phyloP scores from a whole-genome alignment of 2,113 vertebrate species.

The Vireo altiloquus region DNA sequence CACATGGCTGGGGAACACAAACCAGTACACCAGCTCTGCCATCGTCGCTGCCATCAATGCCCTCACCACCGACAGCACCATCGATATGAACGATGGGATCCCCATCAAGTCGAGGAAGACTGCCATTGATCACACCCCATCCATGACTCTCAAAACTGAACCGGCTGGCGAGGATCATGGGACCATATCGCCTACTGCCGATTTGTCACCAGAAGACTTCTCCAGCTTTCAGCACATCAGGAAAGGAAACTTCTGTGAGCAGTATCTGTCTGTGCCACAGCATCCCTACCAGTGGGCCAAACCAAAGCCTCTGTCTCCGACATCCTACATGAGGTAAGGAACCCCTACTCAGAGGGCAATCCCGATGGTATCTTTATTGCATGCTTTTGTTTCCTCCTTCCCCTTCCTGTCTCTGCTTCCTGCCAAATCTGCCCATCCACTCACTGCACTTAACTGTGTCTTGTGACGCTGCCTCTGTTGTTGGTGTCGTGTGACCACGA shows the following conservation, averaged over 20 bases:
- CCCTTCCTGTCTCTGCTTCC: not conserved
- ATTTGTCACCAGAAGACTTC: slow-evolving; percentile 85
- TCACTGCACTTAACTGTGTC: not conserved
- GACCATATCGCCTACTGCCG: slow-evolving; percentile 70
- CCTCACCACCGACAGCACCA: slow-evolving; percentile 89
- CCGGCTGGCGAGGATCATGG: slow-evolving; percentile 81
- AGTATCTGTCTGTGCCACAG: slow-evolving; percentile 92
- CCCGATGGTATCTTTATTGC: not conserved
- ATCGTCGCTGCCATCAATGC: slow-evolving; percentile 96
- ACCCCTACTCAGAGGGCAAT: accelerated
- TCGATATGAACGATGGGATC: slow-evolving; percentile 89
- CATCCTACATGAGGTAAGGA: slow-evolving; percentile 87
- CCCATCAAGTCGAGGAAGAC: slow-evolving; percentile 92
- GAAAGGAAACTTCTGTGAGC: slow-evolving; percentile 89
- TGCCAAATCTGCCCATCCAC: not conserved
- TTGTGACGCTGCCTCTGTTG: not conserved
- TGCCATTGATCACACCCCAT: slow-evolving; percentile 77
- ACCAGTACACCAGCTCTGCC: slow-evolving; percentile 94
- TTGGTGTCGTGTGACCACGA: not conserved
- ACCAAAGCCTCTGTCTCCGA: slow-evolving; percentile 79
- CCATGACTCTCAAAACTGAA: slow-evolving; percentile 90
- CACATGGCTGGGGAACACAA: slow-evolving; percentile 87
- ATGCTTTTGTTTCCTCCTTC: not conserved
- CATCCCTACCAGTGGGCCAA: slow-evolving; percentile 90
- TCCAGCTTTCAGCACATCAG: slow-evolving; percentile 84